These are phyloP conservation scores for Sternotherus odoratus DNA, from an alignment of 2,797 vertebrate species.

Conservation along the genomic window DNA sequence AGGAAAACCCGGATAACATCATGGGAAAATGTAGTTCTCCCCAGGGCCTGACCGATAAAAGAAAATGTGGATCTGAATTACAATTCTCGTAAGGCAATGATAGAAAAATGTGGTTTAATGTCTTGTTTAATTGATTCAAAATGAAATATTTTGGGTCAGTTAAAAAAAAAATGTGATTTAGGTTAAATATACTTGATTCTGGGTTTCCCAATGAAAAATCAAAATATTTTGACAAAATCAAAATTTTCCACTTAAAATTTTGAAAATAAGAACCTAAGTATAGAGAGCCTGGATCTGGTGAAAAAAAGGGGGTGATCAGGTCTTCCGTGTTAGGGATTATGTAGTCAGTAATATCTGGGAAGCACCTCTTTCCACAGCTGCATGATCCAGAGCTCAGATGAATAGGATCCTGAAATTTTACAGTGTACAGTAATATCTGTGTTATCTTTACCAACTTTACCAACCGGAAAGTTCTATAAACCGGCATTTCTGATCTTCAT, in stretches of 20 bases:
- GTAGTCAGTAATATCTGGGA: background rate
- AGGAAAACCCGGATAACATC: background rate
- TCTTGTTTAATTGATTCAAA: background rate
- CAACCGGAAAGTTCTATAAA: too few relatives aligned
- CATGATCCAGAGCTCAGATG: background rate
- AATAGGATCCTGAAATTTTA: background rate
- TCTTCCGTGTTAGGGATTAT: background rate
- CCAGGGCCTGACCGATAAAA: background rate
- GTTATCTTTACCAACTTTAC: too few relatives aligned
- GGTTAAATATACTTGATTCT: background rate
- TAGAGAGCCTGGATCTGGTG: background rate
- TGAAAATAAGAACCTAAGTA: background rate
- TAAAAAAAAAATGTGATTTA: background rate
- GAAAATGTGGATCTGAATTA: background rate
- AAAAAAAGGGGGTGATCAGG: background rate
- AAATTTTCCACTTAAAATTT: background rate
- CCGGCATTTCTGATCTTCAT: too few relatives aligned
- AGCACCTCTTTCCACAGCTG: background rate
- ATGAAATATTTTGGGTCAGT: background rate
- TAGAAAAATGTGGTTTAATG: background rate
- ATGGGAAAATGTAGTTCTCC: background rate
- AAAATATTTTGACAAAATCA: rapidly evolving
- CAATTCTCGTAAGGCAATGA: background rate
- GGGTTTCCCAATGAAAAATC: background rate
- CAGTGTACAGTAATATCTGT: too few relatives aligned